Evolutionary conservation across 2,797 vertebrate species (phyloP).

Genomic region (Hippopotamyrus pictus): DNA sequence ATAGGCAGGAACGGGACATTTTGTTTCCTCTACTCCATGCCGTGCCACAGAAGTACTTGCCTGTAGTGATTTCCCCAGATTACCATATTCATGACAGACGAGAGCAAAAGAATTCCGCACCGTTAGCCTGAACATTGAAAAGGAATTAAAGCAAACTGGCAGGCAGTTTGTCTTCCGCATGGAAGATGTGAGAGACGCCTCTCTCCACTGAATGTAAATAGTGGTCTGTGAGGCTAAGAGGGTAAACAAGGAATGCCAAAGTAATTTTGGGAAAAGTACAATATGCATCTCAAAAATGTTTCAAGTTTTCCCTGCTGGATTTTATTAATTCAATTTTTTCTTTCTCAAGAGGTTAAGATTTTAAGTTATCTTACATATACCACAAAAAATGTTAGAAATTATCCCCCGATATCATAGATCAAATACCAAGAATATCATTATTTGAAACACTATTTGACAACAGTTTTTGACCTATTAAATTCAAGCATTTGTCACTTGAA

Average conservation of each 20-base stretch:
- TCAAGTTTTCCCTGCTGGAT: neutral
- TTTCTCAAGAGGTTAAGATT: neutral
- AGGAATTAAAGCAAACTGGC: conserved; percentile 69
- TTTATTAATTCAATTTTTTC: neutral
- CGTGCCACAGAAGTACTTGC: conserved; percentile 78
- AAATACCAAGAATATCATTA: neutral
- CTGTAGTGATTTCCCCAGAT: conserved; percentile 76
- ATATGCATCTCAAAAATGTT: neutral
- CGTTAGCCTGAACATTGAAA: conserved; percentile 63
- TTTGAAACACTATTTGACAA: neutral
- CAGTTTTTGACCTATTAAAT: neutral
- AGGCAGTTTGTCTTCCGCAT: conserved; percentile 73
- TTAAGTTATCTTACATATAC: neutral
- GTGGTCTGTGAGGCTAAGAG: conserved; percentile 60
- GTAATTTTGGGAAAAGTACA: neutral
- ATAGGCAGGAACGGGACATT: conserved; percentile 29
- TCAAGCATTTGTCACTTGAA: neutral
- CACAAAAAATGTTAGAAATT: neutral
- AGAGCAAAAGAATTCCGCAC: conserved; percentile 69
- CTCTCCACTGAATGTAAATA: conserved; percentile 63
- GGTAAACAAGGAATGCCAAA: conserved; percentile 52
- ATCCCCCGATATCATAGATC: neutral
- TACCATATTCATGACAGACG: conserved; percentile 80
- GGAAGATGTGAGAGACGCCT: conserved; percentile 61
- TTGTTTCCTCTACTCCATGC: conserved; percentile 63